Evolutionary conservation across 2,888 invertebrate genomes (phyloP), one percentile per base, ranked within the genome.

Genomic region (Tolmerus cingulatus): DNA sequence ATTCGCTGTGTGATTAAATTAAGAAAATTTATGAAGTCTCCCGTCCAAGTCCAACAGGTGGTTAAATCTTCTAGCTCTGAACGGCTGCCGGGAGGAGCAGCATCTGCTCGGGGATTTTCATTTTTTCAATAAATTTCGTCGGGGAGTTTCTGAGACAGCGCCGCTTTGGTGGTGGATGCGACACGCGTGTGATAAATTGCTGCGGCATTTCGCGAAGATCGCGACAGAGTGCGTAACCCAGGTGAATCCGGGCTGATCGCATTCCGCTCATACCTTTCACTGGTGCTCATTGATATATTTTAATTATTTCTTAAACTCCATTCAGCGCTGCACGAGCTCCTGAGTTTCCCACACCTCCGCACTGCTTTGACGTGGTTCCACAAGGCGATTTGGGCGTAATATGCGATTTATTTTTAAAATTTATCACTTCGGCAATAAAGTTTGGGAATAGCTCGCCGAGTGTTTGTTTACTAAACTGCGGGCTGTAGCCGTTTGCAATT

Each of bases 371-470:
- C 30, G 16, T 66, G 55, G n/a, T 27, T 37, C 57, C 5, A 81
- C 16, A 16, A n/a, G 19, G n/a, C 3, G n/a, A 81, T 37, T 34
- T 37, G n/a, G 66, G 66, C 57, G 66, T 66, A 23, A 66, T 19
- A 66, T 51, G 51, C 51, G 55, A 81, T 82, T 82, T 82, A 82
- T 57, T 82, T 66, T 82, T 55, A 30, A 57, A 57, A 82, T 82
- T 27, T 82, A 57, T 82, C n/a, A 82, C 37, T 82, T 55, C 4
- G 34, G 55, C 51, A 19, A 51, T 81, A 55, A 82, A 82, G 37
- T 57, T 82, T 9, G 23, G 12, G 66, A 66, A 66, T 66, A 27
- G 66, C 12, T 66, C 27, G 14, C 27, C 66, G 66, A 66, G 27
- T 66, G 66, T 66, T 66, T 66, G 23, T 66, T 66, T 66, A 66